phyloP scores from a whole-genome alignment of 1,140 invertebrate genomes.

The Catajapyx aquilonaris region DNA sequence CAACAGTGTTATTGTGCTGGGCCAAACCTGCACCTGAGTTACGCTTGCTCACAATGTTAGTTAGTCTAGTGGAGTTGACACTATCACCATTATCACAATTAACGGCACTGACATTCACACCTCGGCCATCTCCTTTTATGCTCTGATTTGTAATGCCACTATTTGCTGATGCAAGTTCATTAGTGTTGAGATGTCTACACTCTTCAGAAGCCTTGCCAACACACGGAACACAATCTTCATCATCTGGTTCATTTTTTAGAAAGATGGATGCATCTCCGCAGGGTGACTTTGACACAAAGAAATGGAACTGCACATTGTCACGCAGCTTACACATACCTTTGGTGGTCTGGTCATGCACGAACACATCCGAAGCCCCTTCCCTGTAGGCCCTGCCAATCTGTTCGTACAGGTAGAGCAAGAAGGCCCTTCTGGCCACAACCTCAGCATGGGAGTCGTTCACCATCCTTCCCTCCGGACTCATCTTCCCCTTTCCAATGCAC shows the following conservation, averaged over 20 bases:
- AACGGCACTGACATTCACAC: no score
- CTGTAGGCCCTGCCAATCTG: slow-evolving; percentile 28
- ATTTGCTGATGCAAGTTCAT: no score
- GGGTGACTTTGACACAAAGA: slow-evolving; percentile 68
- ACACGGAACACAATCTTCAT: background rate
- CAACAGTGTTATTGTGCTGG: no score
- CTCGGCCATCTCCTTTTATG: no score
- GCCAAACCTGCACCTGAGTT: no score
- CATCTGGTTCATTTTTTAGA: slow-evolving; percentile 21
- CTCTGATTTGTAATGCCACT: no score
- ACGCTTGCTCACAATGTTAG: no score
- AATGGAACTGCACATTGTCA: slow-evolving; percentile 47
- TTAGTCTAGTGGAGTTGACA: background rate
- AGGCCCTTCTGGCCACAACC: slow-evolving; percentile 57
- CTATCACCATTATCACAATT: no score
- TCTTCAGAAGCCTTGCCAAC: no score
- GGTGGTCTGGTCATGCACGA: slow-evolving; percentile 12
- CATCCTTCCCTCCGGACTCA: slow-evolving; percentile 41
- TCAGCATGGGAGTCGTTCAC: slow-evolving; percentile 85
- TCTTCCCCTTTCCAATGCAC: slow-evolving; percentile 56
- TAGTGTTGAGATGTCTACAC: no score
- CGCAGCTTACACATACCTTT: slow-evolving; percentile 23
- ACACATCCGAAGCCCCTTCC: slow-evolving; percentile 20
- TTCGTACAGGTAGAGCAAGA: slow-evolving; percentile 52
- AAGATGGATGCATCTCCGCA: slow-evolving; percentile 92